Base-by-base conservation (phyloP, 2,113 vertebrate genomes). In the Pelodiscus sinensis region DNA sequence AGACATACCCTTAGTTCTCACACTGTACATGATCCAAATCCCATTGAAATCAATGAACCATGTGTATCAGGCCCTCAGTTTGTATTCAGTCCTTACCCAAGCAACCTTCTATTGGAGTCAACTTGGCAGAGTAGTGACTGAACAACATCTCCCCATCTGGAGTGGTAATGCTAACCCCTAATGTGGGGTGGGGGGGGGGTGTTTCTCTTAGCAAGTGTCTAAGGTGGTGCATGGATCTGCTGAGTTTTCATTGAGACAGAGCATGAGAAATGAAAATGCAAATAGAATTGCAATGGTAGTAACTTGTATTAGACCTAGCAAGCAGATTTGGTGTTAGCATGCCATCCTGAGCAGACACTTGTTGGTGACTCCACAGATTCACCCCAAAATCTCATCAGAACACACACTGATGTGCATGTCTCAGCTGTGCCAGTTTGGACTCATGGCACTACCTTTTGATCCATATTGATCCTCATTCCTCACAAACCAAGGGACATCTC, bases 241-340 rank as follows among this genome's bases (percentile, higher is more conserved):
- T 38, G 85, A 88, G 27, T 58, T 27, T 50, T 29, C 71, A 55
- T 25, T 44, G 60, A 22, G 84, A 18, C 58, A 79, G 85, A 90
- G 60, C 9, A 65, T 10, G 62, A 77, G 81, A 93, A 77, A 29
- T 24, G 4, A 55, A 56, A 60, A 8, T 2, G 57, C 51, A 86
- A 83, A 11, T 81, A 22, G 68, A 83, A 75, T 62, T 51, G 50
- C 31, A 54, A 10, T 1, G 50, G 87, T 92, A 84, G 60, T 25
- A 0, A 0, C 51, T 57, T 82, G 22, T 31, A 51, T 50, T 55
- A 44, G 31, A 18, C 15, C 65, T 15, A 0, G 18, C 82, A 50
- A 62, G 3, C 44, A 79, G 52, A 9, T n/a, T 2, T 0, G 7
- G 14, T 0, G 1, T 0, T 31, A 52, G 11, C 4, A 21, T 27